Evolutionary conservation across 30 jellyfish, hydroid and myxozoan genomes (phyloP).

Genomic region (Aurelia sp.): DNA sequence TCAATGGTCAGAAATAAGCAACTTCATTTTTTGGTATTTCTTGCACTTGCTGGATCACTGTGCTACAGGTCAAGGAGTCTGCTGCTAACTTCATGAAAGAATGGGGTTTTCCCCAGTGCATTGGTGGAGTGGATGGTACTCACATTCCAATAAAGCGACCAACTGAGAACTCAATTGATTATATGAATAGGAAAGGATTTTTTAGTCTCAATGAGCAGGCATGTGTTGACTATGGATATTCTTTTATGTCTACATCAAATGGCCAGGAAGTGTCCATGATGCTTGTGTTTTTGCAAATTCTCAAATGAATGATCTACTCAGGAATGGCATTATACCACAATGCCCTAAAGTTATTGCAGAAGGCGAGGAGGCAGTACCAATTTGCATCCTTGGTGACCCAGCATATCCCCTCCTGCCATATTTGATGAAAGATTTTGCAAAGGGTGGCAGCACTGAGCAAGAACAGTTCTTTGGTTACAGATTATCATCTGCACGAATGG

Average conservation of each 20-base stretch:
- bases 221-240: conserved; percentile 34
- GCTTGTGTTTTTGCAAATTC: background rate
- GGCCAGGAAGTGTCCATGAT: conserved; percentile 72
- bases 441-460: conserved; percentile 26
- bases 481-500: conserved; percentile 39
- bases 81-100: background rate
- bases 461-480: conserved; percentile 43
- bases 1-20: too few species aligned
- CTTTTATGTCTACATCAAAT: conserved; percentile 20
- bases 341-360: conserved; percentile 21
- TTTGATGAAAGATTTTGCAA: conserved; percentile 43
- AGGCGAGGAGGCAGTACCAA: conserved; percentile 15
- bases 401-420: conserved; percentile 43
- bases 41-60: too few species aligned
- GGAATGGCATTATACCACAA: background rate
- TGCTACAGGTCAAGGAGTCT: conserved; percentile 8
- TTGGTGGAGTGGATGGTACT: too few species aligned
- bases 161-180: conserved; percentile 14
- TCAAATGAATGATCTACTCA: too few species aligned
- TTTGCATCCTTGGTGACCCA: conserved; percentile 55
- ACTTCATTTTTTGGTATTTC: too few species aligned
- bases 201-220: conserved; percentile 58
- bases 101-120: conserved; percentile 1
- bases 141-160: conserved; percentile 48
- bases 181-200: conserved; percentile 35